Conservation (phyloP, 2,797 vertebrate genomes). For the Characodon lateralis region DNA sequence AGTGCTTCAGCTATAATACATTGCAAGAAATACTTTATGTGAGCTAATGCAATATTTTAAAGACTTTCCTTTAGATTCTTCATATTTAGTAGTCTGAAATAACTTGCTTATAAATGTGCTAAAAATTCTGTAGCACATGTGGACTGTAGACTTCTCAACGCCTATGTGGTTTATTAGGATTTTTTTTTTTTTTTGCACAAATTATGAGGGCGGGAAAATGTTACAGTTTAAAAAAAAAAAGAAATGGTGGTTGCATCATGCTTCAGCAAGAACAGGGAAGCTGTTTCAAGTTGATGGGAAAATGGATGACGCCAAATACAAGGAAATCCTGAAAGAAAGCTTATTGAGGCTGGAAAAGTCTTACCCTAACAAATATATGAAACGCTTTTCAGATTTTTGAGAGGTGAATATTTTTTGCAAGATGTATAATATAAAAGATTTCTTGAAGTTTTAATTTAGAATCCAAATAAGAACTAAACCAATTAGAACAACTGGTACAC, state of each 20-base stretch:
- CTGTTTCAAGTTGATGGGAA: background rate
- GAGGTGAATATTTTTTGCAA: background rate
- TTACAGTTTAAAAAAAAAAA: background rate
- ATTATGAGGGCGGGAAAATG: background rate
- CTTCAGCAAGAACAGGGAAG: background rate
- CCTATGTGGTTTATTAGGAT: background rate
- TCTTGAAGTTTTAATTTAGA: background rate
- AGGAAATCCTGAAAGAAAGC: background rate
- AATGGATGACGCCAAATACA: background rate
- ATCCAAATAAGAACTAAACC: background rate
- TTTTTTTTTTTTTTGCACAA: background rate
- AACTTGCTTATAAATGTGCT: background rate
- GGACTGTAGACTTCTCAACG: background rate
- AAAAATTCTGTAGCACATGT: background rate
- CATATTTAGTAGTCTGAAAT: background rate
- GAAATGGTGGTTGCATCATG: background rate
- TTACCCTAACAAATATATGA: background rate
- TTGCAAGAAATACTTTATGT: background rate
- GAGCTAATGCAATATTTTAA: background rate
- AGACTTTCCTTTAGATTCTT: background rate
- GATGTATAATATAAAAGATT: background rate
- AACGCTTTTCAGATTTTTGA: too few relatives aligned
- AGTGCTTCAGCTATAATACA: too few relatives aligned
- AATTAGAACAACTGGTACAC: background rate
- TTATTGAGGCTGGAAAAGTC: background rate